Base-by-base conservation (phyloP, 2,888 invertebrate genomes). In the Lumbricus terrestris region DNA sequence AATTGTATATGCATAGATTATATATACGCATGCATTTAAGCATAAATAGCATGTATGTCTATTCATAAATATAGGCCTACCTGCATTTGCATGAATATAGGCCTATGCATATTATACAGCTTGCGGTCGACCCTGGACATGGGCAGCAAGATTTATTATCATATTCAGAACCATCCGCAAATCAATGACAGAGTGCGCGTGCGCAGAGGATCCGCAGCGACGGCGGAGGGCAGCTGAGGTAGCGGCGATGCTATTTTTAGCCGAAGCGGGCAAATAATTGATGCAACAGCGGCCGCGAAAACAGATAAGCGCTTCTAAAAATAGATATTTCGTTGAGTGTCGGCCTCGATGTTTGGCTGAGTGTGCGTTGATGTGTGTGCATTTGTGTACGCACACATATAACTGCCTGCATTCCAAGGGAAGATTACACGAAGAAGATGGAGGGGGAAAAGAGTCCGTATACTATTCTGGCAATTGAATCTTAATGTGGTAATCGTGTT, bases 211-310 rank as follows among this genome's bases (percentile, higher is more conserved):
- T 47, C 47, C 47, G 6, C 20, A 23, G 47, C 47, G 47, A 23
- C 47, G 47, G 47, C 47, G 47, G 47, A 1, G 69, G n/a, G 29
- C 3, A 3, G 29, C 8, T 1, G 69, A 8, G 69, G 69, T n/a
- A 11, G n/a, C n/a, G 69, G 69, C 69, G 69, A 69, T 69, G 69
- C 69, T 69, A 69, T 69, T 69, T 69, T 69, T 69, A 69, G 69
- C 69, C 29, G 2, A 2, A n/a, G 13, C 8, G 69, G 69, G 29
- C 69, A n/a, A n/a, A 69, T 69, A 69, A 69, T 69, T 69, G 69
- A 69, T 69, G 69, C 69, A 69, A 69, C 69, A 69, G 69, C 69
- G 69, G 69, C 69, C 69, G 69, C 69, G 69, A 69, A 69, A 69
- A 69, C 69, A n/a, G 69, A 69, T 69, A 69, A 69, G 69, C 69